Conservation (phyloP, 2,113 vertebrate genomes). For the Phycodurus eques region DNA sequence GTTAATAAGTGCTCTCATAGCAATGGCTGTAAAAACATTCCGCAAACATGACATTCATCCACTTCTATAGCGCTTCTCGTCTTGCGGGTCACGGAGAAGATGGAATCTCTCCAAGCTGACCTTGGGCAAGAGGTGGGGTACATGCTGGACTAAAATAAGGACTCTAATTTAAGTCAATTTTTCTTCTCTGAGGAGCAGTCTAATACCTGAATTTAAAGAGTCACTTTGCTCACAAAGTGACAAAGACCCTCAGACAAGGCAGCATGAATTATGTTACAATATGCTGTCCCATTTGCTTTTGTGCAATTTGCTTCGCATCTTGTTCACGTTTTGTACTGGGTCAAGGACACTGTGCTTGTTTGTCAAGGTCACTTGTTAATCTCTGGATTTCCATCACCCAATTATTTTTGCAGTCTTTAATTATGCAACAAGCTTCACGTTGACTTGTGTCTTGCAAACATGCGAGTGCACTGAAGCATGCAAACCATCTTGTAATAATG, state of each 20-base stretch:
- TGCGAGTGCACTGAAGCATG: constrained; percentile 13
- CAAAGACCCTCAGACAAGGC: neutral
- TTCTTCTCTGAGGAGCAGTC: neutral
- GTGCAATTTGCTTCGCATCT: neutral
- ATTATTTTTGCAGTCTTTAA: constrained; percentile 31
- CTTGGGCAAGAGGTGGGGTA: too few species aligned
- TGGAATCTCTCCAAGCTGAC: neutral
- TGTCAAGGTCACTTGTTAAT: constrained; percentile 22
- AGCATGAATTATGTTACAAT: neutral
- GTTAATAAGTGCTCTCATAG: too few species aligned
- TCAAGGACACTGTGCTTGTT: constrained; percentile 12
- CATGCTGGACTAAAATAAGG: too few species aligned
- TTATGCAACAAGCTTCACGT: constrained; percentile 29
- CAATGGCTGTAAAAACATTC: too few species aligned
- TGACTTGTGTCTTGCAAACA: constrained; percentile 1
- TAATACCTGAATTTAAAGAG: neutral
- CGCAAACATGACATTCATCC: too few species aligned
- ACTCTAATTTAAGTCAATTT: too few species aligned
- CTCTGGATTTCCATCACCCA: constrained; percentile 16
- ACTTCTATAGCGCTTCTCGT: too few species aligned
- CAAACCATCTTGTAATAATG: neutral
- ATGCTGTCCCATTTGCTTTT: neutral
- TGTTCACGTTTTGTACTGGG: neutral
- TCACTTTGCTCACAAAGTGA: neutral
- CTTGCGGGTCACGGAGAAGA: too few species aligned